Conservation (phyloP, 2,113 vertebrate genomes). For the Tiliqua scincoides region DNA sequence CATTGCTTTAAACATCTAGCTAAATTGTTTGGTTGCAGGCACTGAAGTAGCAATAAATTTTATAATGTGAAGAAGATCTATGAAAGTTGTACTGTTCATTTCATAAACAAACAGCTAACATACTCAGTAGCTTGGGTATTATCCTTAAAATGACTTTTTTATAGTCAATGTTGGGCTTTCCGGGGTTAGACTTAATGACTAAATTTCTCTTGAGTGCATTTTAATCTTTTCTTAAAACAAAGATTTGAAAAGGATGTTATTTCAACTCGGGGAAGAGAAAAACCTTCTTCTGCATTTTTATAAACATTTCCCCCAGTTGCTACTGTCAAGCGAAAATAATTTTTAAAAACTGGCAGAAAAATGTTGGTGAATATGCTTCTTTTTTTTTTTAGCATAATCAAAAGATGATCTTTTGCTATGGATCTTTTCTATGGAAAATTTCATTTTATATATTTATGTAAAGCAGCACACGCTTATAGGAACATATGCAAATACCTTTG, state of each 20-base stretch:
- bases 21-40: not conserved
- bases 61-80: no score
- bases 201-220: not conserved
- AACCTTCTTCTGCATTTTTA: not conserved
- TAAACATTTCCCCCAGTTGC: not conserved
- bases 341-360: not conserved
- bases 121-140: not conserved
- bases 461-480: not conserved
- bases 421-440: not conserved
- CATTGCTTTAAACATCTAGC: no score
- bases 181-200: not conserved
- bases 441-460: not conserved
- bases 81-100: no score
- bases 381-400: not conserved
- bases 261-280: not conserved
- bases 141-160: not conserved
- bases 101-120: not conserved
- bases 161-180: not conserved
- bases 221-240: not conserved
- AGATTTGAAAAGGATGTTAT: not conserved
- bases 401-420: not conserved
- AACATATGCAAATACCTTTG: not conserved
- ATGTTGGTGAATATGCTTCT: not conserved
- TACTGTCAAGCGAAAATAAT: not conserved
- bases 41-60: not conserved